Evolutionary conservation across 2,113 vertebrate genomes (phyloP).

Genomic region (Coptodon bakossiorum): DNA sequence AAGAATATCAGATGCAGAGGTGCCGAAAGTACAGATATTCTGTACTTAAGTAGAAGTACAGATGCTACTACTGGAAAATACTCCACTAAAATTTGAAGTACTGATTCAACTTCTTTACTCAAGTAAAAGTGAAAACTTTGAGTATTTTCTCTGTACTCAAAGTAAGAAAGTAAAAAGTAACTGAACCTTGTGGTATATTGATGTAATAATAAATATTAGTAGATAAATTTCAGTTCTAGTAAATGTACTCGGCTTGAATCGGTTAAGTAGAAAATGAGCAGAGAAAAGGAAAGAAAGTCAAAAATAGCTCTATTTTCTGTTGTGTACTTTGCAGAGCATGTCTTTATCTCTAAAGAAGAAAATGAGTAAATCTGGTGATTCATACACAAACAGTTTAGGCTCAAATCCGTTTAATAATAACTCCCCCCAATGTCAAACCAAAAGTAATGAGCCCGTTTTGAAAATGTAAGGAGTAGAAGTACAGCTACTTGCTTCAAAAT

Average conservation of each 20-base stretch:
- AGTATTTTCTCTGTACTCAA: background rate
- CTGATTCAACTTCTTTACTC: background rate
- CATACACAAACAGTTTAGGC: background rate
- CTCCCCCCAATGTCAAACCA: background rate
- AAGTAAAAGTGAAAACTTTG: background rate
- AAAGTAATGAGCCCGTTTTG: background rate
- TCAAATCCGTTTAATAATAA: fast-evolving
- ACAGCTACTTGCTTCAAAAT: background rate
- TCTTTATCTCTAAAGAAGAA: background rate
- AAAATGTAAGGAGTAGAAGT: background rate
- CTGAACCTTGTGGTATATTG: background rate
- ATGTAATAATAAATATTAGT: background rate
- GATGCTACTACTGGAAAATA: background rate
- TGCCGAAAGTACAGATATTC: background rate
- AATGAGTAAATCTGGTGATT: background rate
- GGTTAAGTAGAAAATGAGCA: fast-evolving
- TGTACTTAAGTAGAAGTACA: background rate
- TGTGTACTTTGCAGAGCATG: background rate
- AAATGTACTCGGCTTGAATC: background rate
- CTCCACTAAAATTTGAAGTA: background rate
- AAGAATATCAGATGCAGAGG: background rate
- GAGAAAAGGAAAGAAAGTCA: background rate
- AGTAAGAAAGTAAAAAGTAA: background rate
- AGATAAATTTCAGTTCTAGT: background rate
- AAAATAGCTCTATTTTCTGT: background rate